phyloP scores from a whole-genome alignment of 64 coral and sea anemone species.

The Hydrozoanthus tunicans region DNA sequence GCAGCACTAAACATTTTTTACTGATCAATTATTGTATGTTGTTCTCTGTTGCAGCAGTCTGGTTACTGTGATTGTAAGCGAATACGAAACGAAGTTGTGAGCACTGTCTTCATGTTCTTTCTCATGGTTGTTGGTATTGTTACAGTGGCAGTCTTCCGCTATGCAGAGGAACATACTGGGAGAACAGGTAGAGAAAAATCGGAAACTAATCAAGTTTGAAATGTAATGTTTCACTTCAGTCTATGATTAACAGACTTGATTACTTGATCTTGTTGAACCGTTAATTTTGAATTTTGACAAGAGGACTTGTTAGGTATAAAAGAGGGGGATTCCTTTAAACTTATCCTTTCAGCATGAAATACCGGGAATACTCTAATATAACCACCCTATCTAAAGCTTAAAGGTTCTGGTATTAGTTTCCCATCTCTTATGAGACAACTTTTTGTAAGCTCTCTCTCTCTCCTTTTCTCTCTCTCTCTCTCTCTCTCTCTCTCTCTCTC shows the following conservation, averaged over 20 bases:
- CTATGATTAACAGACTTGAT: background rate
- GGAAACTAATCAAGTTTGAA: background rate
- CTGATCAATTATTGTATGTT: background rate
- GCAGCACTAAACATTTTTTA: too few species aligned
- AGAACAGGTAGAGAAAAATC: constrained; percentile 11
- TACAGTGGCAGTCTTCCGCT: background rate
- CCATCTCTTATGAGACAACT: too few species aligned
- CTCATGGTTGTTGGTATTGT: constrained; percentile 31
- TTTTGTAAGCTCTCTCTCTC: too few species aligned
- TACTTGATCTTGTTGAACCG: background rate
- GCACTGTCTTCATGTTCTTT: constrained; percentile 13
- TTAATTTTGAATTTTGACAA: background rate
- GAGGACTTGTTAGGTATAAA: too few species aligned
- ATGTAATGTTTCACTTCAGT: too few species aligned
- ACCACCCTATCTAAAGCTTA: too few species aligned
- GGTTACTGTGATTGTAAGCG: background rate
- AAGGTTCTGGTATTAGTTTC: too few species aligned
- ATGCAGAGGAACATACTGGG: background rate
- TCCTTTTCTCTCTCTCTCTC: too few species aligned
- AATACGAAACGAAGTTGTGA: background rate
- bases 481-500: too few species aligned
- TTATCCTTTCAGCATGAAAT: too few species aligned
- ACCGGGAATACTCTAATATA: too few species aligned
- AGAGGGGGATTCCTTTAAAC: too few species aligned
- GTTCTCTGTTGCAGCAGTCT: constrained; percentile 8